Evolutionary conservation across 2,888 invertebrate species (phyloP).

Genomic region (Amiota minor): DNA sequence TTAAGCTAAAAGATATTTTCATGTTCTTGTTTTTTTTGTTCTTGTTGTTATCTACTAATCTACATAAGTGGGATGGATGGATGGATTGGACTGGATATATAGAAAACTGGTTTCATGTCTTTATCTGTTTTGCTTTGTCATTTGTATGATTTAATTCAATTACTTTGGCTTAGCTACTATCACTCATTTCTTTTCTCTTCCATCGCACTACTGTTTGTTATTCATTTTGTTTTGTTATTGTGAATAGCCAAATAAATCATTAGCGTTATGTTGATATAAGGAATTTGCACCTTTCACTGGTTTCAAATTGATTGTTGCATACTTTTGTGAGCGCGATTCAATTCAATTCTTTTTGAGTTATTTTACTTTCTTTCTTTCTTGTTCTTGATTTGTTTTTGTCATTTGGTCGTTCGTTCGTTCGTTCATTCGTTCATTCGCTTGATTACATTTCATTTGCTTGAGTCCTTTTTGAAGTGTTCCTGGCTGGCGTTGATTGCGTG

Average conservation of each 20-base stretch:
- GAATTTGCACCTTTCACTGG: conserved; percentile 34
- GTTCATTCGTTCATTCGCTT: conserved; percentile 39
- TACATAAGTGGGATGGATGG: not conserved
- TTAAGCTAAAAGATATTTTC: conserved; percentile 32
- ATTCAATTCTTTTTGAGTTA: not conserved
- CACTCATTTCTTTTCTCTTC: not conserved
- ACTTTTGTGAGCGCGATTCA: not conserved
- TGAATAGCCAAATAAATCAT: conserved; percentile 54
- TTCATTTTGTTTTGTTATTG: too few relatives aligned
- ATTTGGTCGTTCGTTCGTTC: conserved; percentile 16
- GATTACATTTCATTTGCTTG: conserved; percentile 43
- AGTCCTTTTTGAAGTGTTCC: conserved; percentile 40
- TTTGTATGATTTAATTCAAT: conserved; percentile 51
- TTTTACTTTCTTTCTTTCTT: not conserved
- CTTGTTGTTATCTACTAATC: too few relatives aligned
- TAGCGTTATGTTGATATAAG: conserved; percentile 39
- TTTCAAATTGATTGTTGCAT: conserved; percentile 54
- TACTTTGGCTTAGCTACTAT: conserved; percentile 43
- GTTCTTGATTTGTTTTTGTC: conserved; percentile 2
- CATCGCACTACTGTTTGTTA: conserved; percentile 16
- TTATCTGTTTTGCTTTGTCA: conserved; percentile 41
- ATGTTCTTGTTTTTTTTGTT: not conserved
- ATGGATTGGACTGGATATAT: not conserved
- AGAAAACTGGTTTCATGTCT: not conserved
- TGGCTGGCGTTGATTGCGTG: conserved; percentile 59